Conservation (phyloP, 1,140 invertebrate genomes). For the Bombus cullumanus region DNA sequence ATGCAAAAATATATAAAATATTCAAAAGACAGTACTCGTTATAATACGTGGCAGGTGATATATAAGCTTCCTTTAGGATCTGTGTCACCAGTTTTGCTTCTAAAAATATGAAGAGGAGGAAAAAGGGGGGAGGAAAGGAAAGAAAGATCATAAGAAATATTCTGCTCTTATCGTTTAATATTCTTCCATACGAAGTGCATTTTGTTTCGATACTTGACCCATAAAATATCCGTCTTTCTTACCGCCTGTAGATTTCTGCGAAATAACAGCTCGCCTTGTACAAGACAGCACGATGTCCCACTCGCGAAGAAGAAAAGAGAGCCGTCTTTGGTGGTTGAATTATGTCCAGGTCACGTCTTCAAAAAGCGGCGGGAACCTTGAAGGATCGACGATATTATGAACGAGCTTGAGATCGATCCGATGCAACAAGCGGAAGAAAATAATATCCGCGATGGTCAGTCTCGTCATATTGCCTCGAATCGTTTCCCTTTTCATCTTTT, state of each 20-base stretch:
- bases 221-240: background rate
- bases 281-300: no score
- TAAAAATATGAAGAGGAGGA: no score
- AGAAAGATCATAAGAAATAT: background rate
- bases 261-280: background rate
- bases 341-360: constrained; percentile 41
- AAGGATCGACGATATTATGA: constrained; percentile 41
- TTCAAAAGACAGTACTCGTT: no score
- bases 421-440: constrained; percentile 19
- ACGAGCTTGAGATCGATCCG: constrained; percentile 10
- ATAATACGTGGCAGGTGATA: no score
- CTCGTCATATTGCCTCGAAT: background rate
- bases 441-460: background rate
- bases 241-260: no score
- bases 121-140: background rate
- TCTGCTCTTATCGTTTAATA: no score
- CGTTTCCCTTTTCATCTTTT: background rate
- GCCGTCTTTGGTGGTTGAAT: constrained; percentile 28
- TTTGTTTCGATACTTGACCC: background rate
- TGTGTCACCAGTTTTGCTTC: no score
- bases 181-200: background rate
- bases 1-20: no score
- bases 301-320: background rate
- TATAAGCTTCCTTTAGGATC: no score
- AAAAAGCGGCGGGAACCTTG: constrained; percentile 35